Evolutionary conservation across 1,140 invertebrate species (phyloP), one percentile per base, ranked within the genome.

Genomic region (Polypedilum pembai): DNA sequence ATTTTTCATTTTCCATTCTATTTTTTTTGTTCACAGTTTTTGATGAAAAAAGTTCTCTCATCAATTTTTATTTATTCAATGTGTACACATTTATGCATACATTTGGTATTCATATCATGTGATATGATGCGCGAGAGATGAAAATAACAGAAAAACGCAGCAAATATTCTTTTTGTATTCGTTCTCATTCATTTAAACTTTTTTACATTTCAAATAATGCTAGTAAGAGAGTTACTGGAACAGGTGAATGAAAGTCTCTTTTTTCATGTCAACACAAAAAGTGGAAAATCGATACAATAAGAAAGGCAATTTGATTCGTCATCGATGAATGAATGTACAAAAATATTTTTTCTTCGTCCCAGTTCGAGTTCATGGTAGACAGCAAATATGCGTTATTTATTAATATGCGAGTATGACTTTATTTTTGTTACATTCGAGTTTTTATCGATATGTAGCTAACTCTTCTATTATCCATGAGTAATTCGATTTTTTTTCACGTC

Each of bases 51-150:
- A 56, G 45, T 56, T 56, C 45, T 56, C n/a, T n/a, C 45, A 33
- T 33, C 24, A 33, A 5, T 5, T 33, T 33, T 33, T 56, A 56
- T 15, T 56, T 56, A n/a, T 56, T 12, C 45, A 56, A 56, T 56
- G 45, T 56, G 45, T 56, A 56, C 45, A 56, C 45, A 56, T 56
- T 56, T 56, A 56, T 56, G 12, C 45, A 56, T 56, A 56, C n/a
- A 33, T 56, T 56, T 56, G 7, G 45, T 56, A 56, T 56, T 56
- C 45, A 56, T 56, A 15, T n/a, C 45, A n/a, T 56, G n/a, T 56
- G 45, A 12, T 56, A 56, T 56, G 45, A 56, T 56, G 45, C 12
- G n/a, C 45, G 15, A 56, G 45, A 56, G 45, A 56, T 56, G 45
- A n/a, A 56, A 56, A 56, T 12, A 56, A 56, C 45, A 1, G 0